Percentiles rank a stretch among this genome's conserved stretches.
These are phyloP conservation scores for Ataeniobius toweri DNA, from an alignment of 2,797 vertebrate genomes.

Conservation along the genomic window DNA sequence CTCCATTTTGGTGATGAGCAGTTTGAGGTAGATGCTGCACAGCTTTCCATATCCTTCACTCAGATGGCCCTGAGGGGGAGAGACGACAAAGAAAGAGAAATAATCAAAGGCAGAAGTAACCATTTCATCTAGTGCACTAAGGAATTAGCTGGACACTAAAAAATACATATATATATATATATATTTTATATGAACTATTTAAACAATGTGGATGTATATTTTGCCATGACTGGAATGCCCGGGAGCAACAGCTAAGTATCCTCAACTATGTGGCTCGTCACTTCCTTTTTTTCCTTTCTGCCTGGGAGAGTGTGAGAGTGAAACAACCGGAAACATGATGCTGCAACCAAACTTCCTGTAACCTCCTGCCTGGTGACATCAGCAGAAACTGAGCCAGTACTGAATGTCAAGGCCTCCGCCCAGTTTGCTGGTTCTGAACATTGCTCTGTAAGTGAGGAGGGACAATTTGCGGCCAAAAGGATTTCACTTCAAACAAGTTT, in stretches of 20 bases:
- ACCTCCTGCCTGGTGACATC: constrained; percentile 46
- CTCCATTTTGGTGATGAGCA: constrained; percentile 99
- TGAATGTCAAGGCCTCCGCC: constrained; percentile 22
- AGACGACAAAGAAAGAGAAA: constrained; percentile 13
- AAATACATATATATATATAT: background rate
- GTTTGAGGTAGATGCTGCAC: constrained; percentile 99
- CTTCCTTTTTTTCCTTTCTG: constrained; percentile 59
- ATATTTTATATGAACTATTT: constrained; percentile 9
- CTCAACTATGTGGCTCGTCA: constrained; percentile 22
- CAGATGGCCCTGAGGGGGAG: constrained; percentile 87
- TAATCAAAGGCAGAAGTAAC: constrained; percentile 22
- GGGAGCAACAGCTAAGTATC: constrained; percentile 32
- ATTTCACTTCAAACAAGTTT: background rate
- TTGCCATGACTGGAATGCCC: background rate
- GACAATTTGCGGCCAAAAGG: background rate
- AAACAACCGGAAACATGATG: constrained; percentile 64
- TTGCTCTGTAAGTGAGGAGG: constrained; percentile 16
- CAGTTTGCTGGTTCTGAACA: background rate
- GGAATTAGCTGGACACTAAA: background rate
- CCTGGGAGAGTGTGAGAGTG: constrained; percentile 32
- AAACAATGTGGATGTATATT: background rate
- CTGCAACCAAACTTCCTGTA: constrained; percentile 54
- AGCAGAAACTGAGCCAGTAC: constrained; percentile 46
- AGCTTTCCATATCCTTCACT: constrained; percentile 98
- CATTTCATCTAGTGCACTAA: background rate